phyloP scores from a whole-genome alignment of 2,797 vertebrate genomes.

The Petrocephalus schoutedeni region DNA sequence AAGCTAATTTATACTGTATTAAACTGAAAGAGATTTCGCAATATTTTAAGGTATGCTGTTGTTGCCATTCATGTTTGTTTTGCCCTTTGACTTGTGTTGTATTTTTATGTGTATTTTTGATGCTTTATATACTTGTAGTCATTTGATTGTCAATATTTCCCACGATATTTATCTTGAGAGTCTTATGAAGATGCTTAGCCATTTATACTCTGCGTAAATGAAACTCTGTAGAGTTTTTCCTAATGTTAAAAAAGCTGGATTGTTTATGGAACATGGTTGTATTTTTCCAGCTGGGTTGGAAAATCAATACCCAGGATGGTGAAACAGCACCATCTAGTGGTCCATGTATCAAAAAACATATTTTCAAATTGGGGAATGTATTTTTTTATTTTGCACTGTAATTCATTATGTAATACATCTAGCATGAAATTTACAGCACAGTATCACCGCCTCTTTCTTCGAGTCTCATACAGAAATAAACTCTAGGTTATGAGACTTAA shows the following conservation, averaged over 20 bases:
- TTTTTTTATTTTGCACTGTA: no score
- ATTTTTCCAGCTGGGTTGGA: neutral
- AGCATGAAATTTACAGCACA: no score
- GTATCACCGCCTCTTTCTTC: neutral
- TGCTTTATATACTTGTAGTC: neutral
- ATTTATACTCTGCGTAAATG: no score
- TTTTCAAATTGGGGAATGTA: neutral
- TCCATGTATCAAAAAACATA: neutral
- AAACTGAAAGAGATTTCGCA: neutral
- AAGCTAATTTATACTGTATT: constrained; percentile 1
- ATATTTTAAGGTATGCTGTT: neutral
- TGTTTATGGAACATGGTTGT: neutral
- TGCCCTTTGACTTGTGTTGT: neutral
- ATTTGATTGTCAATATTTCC: neutral
- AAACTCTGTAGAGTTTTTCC: no score
- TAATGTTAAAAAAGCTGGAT: no score
- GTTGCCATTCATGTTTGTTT: neutral
- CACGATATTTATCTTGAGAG: no score
- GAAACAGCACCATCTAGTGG: neutral
- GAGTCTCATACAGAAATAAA: neutral
- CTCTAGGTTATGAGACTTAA: no score
- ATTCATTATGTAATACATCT: no score
- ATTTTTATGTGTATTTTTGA: neutral
- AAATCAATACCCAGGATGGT: neutral
- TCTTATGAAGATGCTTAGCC: neutral